Percentiles rank a stretch among this genome's conserved stretches.
Evolutionary conservation across 2,888 invertebrate genomes (phyloP).

Genomic region (Falcaria lacertinaria): DNA sequence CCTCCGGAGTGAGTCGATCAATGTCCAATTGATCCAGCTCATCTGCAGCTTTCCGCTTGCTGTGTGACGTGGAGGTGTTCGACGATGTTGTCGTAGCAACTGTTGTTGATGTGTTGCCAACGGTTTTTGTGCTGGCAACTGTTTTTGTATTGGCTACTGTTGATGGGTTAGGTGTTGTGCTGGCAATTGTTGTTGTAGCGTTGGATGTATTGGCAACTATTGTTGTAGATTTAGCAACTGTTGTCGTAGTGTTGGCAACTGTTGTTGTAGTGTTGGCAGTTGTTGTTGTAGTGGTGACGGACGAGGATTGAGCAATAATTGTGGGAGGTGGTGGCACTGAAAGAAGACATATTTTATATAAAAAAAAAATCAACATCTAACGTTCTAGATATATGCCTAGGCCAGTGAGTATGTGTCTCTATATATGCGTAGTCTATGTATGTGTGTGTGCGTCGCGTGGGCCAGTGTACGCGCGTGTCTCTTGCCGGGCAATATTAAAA

Average conservation of each 20-base stretch:
- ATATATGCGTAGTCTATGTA: no score
- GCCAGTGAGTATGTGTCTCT: no score
- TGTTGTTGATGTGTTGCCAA: slow-evolving; percentile 7
- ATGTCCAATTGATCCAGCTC: slow-evolving; percentile 33
- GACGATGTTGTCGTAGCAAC: slow-evolving; percentile 10
- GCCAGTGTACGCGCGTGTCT: no score
- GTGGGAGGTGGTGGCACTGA: slow-evolving; percentile 8
- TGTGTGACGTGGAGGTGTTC: slow-evolving; percentile 14
- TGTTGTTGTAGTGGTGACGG: not conserved
- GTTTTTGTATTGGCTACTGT: no score
- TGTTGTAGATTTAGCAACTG: not conserved
- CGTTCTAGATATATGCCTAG: no score
- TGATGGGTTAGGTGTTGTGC: no score
- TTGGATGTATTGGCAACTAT: not conserved
- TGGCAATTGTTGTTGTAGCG: not conserved
- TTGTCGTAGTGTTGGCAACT: no score
- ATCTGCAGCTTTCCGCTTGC: slow-evolving; percentile 45
- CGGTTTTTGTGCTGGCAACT: not conserved
- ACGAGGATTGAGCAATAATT: slow-evolving; percentile 14
- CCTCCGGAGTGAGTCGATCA: slow-evolving; percentile 32
- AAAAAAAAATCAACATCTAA: no score
- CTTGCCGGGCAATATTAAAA: no score
- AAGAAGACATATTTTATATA: no score
- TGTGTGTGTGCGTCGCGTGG: no score
- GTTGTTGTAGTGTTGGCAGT: not conserved